Evolutionary conservation across 2,113 vertebrate species (phyloP), one percentile per base, ranked within the genome.

Genomic region (Anoura caudifer): DNA sequence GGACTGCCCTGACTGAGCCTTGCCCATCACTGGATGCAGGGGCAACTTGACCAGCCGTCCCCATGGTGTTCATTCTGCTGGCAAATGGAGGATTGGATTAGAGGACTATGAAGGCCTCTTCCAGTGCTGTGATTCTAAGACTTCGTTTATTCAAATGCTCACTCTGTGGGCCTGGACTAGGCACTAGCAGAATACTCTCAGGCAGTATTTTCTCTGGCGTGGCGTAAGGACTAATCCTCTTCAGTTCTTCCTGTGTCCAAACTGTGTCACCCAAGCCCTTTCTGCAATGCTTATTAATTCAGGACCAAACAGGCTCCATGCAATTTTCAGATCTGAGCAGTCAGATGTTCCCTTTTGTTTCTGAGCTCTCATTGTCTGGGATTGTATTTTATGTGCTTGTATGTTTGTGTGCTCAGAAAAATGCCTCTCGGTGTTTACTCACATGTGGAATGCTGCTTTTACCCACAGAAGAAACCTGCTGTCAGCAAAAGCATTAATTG

Each of bases 401-500:
- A 19, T 54, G 56, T 50, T 69, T 90, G 2, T 95, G 50, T 31
- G 59, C 63, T 77, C 86, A 31, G 5, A 86, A 56, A 94, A 80
- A 79, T 38, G 19, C 2, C 1, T 67, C 65, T 73, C 31, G 1
- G 7, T 94, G 13, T 86, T 96, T 77, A 69, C 50, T 5, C 43
- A 52, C n/a, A 87, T 0, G 0, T 61, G 9, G 15, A 79, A 77
- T 11, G 16, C 50, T 61, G 7, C 67, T 80, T 6, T 89, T 84
- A 73, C 54, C 82, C 80, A 52, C 75, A 43, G 77, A 91, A 94
- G 82, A 96, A 94, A 75, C 43, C 63, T 63, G 43, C 54, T 84
- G 73, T 95, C 92, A 93, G 89, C 87, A 83, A 79, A 95, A 80
- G 10, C 63, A 89, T 92, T 90, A 41, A 80, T 80, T 94, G 52